A percentile compares a stretch with the other conserved stretches of the same genome.
Conservation (phyloP, 2,797 vertebrate species). For the Danio choprae region DNA sequence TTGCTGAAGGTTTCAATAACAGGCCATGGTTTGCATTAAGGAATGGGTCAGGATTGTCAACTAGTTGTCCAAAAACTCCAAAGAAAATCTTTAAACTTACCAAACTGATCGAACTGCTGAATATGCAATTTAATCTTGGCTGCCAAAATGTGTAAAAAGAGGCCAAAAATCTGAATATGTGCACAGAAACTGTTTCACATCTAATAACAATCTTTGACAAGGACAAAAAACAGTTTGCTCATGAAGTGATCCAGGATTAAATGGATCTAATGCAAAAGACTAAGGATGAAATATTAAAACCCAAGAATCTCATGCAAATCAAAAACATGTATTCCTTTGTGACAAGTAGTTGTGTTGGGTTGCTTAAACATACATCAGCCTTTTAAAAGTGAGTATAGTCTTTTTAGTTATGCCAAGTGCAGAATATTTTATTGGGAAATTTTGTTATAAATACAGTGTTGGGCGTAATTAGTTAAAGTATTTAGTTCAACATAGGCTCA, state of each 20-base stretch:
- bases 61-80: too few species aligned
- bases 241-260: background rate
- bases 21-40: background rate
- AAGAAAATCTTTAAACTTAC: background rate
- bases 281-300: background rate
- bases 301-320: background rate
- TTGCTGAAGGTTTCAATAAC: background rate
- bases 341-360: background rate
- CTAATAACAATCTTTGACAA: background rate
- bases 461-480: too few species aligned
- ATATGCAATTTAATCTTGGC: background rate
- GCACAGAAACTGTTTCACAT: background rate
- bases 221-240: background rate
- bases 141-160: background rate
- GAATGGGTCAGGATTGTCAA: background rate
- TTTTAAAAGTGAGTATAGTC: too few species aligned
- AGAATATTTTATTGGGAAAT: too few species aligned
- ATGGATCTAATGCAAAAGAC: background rate
- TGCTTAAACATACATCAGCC: too few species aligned
- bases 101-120: background rate
- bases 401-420: too few species aligned
- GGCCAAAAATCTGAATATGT: background rate
- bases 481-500: too few species aligned
- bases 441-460: too few species aligned
- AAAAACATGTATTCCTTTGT: background rate